Base-by-base conservation (phyloP, 2,888 invertebrate species). In the Vannuccia rotundouncinata region DNA sequence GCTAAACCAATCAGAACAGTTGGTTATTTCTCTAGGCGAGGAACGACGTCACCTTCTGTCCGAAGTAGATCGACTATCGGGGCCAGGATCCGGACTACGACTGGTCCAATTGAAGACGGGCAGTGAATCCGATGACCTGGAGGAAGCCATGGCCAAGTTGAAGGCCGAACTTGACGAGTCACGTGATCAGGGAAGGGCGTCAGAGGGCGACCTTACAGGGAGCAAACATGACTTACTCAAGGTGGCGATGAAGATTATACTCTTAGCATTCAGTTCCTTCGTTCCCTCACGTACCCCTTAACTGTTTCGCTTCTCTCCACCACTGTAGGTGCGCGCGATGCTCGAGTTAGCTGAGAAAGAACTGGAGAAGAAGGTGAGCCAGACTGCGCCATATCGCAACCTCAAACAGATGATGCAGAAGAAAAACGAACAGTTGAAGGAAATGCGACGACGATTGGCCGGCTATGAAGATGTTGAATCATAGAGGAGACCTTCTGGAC, bases 351-450 rank as follows among this genome's bases (percentile, higher is more conserved):
- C 90, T 22, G 90, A 90, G 84, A 89, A 88, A 89, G 91, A 91
- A 84, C 85, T 91, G 74, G 90, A 90, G 83, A 89, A 89, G 84
- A 91, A 90, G 84, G 90, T 91, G 82, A 90, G 89, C 82, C 89
- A 90, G 83, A 91, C 91, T 17, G 87, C 88, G 25, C 90, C 90
- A 22, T 91, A 90, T 83, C 87, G 87, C 81, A 91, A 91, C 83
- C 88, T 91, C 86, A 90, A 90, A 84, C 88, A 89, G 83, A 90
- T 91, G 86, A 84, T 91, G 79, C 85, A 87, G 77, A 89, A 90
- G 84, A 91, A 91, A 84, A 91, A 91, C 84, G 89, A 89, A 28
- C 90, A 89, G 82, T 88, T 91, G 60, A 90, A 89, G 84, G 86
- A 87, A 29, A 84, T 90, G 60, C 84, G 90, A 78, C 87, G 86